Conservation (phyloP, 2,113 vertebrate species). For the Plectropomus leopardus region DNA sequence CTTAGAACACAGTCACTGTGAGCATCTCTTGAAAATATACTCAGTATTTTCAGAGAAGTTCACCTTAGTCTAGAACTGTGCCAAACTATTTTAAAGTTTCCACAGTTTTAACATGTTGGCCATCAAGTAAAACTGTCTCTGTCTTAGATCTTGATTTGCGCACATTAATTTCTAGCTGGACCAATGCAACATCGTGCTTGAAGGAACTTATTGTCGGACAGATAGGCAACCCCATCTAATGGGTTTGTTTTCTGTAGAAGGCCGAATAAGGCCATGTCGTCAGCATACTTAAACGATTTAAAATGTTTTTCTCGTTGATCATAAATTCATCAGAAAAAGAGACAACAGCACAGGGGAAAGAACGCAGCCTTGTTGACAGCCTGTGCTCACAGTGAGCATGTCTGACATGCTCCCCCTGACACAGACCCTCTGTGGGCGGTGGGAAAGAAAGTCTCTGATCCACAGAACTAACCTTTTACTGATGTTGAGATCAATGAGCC, state of each 20-base stretch:
- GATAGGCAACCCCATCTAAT: not conserved
- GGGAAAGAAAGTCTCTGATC: slow-evolving; percentile 6
- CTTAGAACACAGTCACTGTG: too few relatives aligned
- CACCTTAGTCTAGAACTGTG: too few relatives aligned
- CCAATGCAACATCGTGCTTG: not conserved
- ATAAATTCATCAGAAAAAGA: not conserved
- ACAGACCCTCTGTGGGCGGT: not conserved
- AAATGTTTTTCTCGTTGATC: not conserved
- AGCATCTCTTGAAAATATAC: too few relatives aligned
- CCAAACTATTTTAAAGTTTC: too few relatives aligned
- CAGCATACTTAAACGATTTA: not conserved
- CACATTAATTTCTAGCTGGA: not conserved
- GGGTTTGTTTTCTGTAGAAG: not conserved
- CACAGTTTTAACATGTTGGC: too few relatives aligned
- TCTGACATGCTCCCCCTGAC: not conserved
- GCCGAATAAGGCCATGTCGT: not conserved
- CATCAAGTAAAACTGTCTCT: too few relatives aligned
- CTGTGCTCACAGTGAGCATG: not conserved
- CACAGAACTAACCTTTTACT: not conserved
- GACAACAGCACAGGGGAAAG: not conserved
- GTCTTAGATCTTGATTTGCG: too few relatives aligned
- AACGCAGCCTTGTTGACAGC: not conserved
- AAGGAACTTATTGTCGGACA: not conserved
- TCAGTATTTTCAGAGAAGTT: too few relatives aligned
- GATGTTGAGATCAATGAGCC: slow-evolving; percentile 2